These are phyloP conservation scores for Idaea aversata DNA, from an alignment of 2,888 invertebrate genomes.

Conservation along the genomic window DNA sequence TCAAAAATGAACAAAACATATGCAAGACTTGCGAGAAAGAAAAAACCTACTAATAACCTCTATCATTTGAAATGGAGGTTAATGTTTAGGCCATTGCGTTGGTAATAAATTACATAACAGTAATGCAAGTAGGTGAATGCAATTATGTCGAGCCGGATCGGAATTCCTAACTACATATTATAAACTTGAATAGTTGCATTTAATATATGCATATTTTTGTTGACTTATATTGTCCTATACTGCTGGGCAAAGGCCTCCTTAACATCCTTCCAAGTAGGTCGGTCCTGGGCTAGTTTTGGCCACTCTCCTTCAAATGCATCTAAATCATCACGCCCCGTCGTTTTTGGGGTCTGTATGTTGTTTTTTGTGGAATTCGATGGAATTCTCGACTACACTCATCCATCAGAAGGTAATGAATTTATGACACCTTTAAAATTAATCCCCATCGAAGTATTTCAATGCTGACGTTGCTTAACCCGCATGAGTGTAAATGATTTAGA, in stretches of 20 bases:
- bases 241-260: not conserved
- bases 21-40: not conserved
- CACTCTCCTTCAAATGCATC: too few species aligned
- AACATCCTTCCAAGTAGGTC: too few species aligned
- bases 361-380: too few species aligned
- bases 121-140: constrained; percentile 59
- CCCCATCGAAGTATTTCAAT: too few species aligned
- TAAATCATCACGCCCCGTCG: too few species aligned
- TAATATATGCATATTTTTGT: constrained; percentile 40
- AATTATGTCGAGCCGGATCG: constrained; percentile 48
- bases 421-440: too few species aligned
- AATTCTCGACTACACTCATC: too few species aligned
- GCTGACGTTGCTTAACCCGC: too few species aligned
- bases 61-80: constrained; percentile 34
- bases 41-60: not conserved
- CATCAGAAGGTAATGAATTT: too few species aligned
- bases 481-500: too few species aligned
- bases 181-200: constrained; percentile 48
- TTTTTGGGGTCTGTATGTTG: too few species aligned
- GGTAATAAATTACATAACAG: constrained; percentile 69
- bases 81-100: constrained; percentile 54
- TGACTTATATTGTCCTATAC: constrained; percentile 30
- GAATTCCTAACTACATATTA: constrained; percentile 67
- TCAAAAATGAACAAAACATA: not conserved
- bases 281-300: too few species aligned